A percentile compares a stretch with the other conserved stretches of the same genome.
phyloP scores from a whole-genome alignment of 2,888 invertebrate genomes.

The Dysmachus trigonus region DNA sequence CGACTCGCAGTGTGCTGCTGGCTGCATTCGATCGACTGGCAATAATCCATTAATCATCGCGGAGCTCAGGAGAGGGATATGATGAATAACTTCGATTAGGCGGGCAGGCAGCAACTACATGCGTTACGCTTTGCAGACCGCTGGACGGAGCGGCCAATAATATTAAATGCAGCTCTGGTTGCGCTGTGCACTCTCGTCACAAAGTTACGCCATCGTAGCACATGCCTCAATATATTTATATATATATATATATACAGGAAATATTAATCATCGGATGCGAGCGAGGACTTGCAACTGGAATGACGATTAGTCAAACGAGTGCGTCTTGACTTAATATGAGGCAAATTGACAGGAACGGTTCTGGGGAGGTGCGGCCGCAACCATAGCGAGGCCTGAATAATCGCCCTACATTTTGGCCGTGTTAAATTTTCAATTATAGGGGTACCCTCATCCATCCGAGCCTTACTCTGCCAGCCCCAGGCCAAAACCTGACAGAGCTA shows the following conservation, averaged over 20 bases:
- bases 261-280: slow-evolving; percentile 42
- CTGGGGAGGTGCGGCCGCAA: background rate
- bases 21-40: background rate
- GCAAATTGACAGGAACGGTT: slow-evolving; percentile 9
- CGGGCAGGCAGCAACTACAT: background rate
- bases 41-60: background rate
- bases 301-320: slow-evolving; percentile 28
- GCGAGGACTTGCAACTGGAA: slow-evolving; percentile 20
- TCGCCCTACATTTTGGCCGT: background rate
- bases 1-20: background rate
- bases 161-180: background rate
- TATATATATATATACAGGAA: too few species aligned
- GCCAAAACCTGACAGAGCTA: background rate
- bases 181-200: background rate
- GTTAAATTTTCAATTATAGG: background rate
- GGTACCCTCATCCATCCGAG: background rate
- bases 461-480: background rate
- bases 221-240: slow-evolving; percentile 2
- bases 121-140: background rate
- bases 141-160: background rate
- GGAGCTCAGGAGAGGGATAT: background rate
- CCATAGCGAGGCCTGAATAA: background rate
- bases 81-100: background rate
- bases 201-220: slow-evolving; percentile 22
- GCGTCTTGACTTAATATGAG: slow-evolving; percentile 35